Conservation (phyloP, 2,888 invertebrate genomes). For the Dynastes hyllus region DNA sequence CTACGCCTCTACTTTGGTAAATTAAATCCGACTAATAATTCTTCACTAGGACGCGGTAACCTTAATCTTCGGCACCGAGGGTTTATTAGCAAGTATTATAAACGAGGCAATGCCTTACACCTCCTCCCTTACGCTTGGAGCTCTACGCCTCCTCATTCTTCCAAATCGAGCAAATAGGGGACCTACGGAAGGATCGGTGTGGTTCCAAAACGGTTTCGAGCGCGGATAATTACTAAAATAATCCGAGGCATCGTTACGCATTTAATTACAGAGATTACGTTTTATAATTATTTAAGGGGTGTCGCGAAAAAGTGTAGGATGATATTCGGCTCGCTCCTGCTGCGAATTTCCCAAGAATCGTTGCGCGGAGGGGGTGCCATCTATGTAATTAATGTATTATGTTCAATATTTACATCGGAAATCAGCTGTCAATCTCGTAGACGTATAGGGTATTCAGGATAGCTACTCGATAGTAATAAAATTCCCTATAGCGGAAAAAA, state of each 20-base stretch:
- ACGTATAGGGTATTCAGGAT: too few relatives aligned
- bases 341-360: neutral
- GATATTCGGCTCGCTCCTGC: conserved; percentile 6
- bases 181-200: neutral
- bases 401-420: too few relatives aligned
- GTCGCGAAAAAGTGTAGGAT: neutral
- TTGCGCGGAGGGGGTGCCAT: neutral
- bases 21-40: neutral
- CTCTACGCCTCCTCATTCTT: neutral
- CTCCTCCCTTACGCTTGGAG: too few relatives aligned
- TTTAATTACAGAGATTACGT: conserved; percentile 39
- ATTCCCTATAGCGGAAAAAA: too few relatives aligned
- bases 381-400: too few relatives aligned
- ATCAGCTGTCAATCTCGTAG: too few relatives aligned
- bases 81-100: conserved; percentile 7
- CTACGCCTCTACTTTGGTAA: neutral
- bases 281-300: conserved; percentile 36
- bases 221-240: conserved; percentile 38
- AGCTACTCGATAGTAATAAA: too few relatives aligned
- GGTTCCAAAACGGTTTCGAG: conserved; percentile 11
- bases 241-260: conserved; percentile 15
- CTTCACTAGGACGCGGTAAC: neutral
- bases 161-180: neutral
- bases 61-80: neutral
- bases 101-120: neutral